A percentile compares a stretch with the other conserved stretches of the same genome.
Conservation (phyloP, 2,113 vertebrate genomes). For the Pristiophorus japonicus region DNA sequence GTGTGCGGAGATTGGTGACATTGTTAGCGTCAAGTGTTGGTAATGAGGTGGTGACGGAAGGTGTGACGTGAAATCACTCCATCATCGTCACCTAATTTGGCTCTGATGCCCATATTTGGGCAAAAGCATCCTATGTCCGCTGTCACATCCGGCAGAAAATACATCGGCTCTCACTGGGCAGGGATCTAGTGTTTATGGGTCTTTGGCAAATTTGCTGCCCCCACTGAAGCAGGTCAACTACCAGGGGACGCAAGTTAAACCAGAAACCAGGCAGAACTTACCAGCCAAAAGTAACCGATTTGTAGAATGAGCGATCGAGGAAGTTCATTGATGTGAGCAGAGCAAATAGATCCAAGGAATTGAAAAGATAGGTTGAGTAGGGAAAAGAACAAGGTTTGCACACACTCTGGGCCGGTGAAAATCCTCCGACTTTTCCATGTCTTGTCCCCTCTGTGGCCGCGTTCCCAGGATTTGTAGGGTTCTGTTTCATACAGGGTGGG, state of each 20-base stretch:
- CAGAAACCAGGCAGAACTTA: too few relatives aligned
- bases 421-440: background rate
- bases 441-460: too few relatives aligned
- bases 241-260: too few relatives aligned
- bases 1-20: too few relatives aligned
- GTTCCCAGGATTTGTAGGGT: background rate
- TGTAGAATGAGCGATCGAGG: background rate
- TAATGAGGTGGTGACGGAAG: background rate
- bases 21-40: background rate
- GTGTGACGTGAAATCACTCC: too few relatives aligned
- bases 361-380: background rate
- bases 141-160: too few relatives aligned
- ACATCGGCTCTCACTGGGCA: too few relatives aligned
- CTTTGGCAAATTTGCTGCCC: too few relatives aligned
- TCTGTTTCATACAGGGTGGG: background rate
- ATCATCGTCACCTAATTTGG: background rate
- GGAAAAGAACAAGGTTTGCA: background rate
- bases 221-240: too few relatives aligned
- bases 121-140: too few relatives aligned
- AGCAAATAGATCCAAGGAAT: background rate
- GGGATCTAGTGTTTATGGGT: too few relatives aligned
- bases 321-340: background rate
- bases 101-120: background rate
- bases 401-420: background rate
- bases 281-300: background rate